Evolutionary conservation across 2,113 vertebrate genomes (phyloP), one percentile per base, ranked within the genome.

Genomic region (Ovis canadensis): DNA sequence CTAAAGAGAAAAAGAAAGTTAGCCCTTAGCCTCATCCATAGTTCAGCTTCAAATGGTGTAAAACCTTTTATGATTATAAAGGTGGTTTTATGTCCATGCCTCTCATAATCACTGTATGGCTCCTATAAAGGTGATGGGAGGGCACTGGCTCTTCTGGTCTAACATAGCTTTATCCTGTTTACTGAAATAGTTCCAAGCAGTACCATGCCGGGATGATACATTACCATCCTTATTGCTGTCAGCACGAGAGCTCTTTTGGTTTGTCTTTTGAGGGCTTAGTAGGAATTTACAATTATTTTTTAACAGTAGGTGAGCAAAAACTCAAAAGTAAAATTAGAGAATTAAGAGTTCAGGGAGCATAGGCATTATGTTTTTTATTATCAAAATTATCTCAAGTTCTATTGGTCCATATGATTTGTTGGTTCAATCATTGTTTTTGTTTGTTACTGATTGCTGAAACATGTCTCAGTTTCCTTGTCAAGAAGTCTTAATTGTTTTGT

Each of bases 131-230:
- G 97, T 97, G 89, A 91, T 36, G 77, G 64, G 95, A 98, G 93
- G 95, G 59, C 81, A 64, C 23, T 50, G 29, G 97, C 45, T 50
- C 92, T 92, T 93, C 81, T 88, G 78, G 59, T 98, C 78, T 95
- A 96, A 85, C 93, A 57, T 33, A 96, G 96, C 88, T 87, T 90
- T 96, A 95, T 91, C 91, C 90, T 98, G 98, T 98, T 97, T 96
- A 95, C 55, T 98, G 97, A 97, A 98, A 93, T 67, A 94, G 33
- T 98, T 98, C 94, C 85, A 98, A 97, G 85, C 78, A 86, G 82
- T 96, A 82, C 87, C 91, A 31, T 90, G 92, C 74, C 7, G 45
- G 96, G 87, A 57, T 97, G 85, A 98, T 95, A 94, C 94, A 97
- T 86, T 92, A 52, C 88, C 48, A n/a, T 97, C 87, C 78, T 95